Evolutionary conservation across 2,888 invertebrate genomes (phyloP).

Genomic region (Leptinotarsa tumamoca): DNA sequence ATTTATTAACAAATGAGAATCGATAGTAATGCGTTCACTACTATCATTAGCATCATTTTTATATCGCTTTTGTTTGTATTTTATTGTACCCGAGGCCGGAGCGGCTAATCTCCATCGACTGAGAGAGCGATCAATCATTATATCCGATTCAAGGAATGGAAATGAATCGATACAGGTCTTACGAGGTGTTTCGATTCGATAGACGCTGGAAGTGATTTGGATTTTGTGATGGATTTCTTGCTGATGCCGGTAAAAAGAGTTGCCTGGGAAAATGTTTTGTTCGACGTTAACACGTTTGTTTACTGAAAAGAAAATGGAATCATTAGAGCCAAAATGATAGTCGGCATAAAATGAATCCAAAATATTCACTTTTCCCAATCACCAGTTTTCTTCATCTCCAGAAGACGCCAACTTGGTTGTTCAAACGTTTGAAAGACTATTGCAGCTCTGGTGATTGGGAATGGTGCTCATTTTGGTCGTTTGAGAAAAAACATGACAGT

Average conservation of each 20-base stretch:
- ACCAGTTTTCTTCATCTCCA: too few relatives aligned
- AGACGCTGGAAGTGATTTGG: constrained; percentile 3
- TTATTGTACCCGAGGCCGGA: constrained; percentile 37
- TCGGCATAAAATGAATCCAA: too few relatives aligned
- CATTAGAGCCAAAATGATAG: too few relatives aligned
- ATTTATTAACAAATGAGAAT: constrained; percentile 54
- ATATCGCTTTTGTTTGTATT: constrained; percentile 47
- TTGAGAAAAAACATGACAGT: too few relatives aligned
- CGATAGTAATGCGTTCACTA: constrained; percentile 48
- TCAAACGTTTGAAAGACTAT: too few relatives aligned
- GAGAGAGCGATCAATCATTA: constrained; percentile 42
- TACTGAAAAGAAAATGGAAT: too few relatives aligned
- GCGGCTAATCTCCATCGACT: constrained; percentile 40
- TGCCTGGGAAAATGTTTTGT: neutral
- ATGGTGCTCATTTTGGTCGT: too few relatives aligned
- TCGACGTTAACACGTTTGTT: neutral
- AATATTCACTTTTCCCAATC: too few relatives aligned
- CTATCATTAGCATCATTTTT: constrained; percentile 48
- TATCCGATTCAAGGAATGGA: constrained; percentile 36
- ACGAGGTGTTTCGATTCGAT: neutral
- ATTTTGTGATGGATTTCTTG: constrained; percentile 14
- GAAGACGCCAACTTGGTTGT: too few relatives aligned
- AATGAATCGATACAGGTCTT: constrained; percentile 27
- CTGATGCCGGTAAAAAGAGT: neutral
- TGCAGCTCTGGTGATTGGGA: too few relatives aligned